A percentile compares a stretch with the other conserved stretches of the same genome.
Conservation (phyloP, 2,113 vertebrate genomes). For the Amphiprion ocellaris region DNA sequence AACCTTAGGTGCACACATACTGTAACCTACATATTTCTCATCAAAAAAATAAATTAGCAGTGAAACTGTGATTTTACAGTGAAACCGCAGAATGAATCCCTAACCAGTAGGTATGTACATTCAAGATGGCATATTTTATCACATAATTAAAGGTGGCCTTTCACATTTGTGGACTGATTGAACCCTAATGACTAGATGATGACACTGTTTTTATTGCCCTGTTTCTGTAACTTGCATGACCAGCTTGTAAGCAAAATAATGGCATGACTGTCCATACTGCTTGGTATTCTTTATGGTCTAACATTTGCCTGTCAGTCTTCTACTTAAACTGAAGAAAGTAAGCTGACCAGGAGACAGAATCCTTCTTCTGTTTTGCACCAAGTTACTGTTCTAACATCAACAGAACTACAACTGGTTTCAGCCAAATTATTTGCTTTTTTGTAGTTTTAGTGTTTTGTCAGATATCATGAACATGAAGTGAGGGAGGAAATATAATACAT, state of each 20-base stretch:
- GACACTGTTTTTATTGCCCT: conserved; percentile 14
- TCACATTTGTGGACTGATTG: conserved; percentile 13
- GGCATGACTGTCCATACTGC: not conserved
- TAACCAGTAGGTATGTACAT: conserved; percentile 6
- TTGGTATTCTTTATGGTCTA: not conserved
- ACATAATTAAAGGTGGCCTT: too few species aligned
- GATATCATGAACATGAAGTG: conserved; percentile 1
- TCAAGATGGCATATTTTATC: too few species aligned
- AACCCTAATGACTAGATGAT: conserved; percentile 10
- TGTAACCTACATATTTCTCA: too few species aligned
- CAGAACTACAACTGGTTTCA: conserved; percentile 2
- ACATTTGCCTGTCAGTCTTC: conserved; percentile 21
- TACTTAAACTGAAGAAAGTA: conserved; percentile 3
- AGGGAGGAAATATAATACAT: conserved; percentile 38
- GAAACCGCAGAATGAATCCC: not conserved
- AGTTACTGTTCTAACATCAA: not conserved
- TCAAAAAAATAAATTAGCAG: too few species aligned
- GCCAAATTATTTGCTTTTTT: not conserved
- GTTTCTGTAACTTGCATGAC: conserved; percentile 6
- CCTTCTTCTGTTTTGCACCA: conserved; percentile 13
- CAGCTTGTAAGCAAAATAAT: not conserved
- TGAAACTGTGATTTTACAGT: not conserved
- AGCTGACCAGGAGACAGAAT: conserved; percentile 5
- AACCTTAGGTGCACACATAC: too few species aligned
- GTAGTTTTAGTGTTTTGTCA: conserved; percentile 42